Conservation (phyloP, 2,888 invertebrate genomes). For the Cyclophora punctaria region DNA sequence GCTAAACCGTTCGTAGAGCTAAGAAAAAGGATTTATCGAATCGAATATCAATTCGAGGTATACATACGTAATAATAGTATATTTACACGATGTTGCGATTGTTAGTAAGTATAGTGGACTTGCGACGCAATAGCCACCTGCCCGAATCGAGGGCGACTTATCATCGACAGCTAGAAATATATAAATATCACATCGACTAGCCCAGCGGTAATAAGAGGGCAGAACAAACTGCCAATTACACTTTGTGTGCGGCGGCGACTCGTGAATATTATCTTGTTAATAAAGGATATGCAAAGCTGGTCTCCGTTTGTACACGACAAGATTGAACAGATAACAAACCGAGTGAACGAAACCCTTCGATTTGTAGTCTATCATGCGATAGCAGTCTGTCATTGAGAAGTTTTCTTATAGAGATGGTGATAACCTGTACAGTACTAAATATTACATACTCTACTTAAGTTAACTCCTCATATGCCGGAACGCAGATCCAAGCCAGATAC, state of each 20-base stretch:
- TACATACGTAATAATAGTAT: too few species aligned
- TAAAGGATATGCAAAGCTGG: slow-evolving; percentile 38
- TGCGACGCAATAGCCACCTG: slow-evolving; percentile 36
- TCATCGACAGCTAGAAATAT: slow-evolving; percentile 38
- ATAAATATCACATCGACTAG: slow-evolving; percentile 41
- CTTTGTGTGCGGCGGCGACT: slow-evolving; percentile 31
- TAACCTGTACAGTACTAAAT: too few species aligned
- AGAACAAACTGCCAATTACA: slow-evolving; percentile 37
- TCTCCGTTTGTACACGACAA: slow-evolving; percentile 9
- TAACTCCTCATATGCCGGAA: too few species aligned
- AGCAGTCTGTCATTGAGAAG: neutral
- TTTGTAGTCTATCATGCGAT: neutral
- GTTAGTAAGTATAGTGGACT: slow-evolving; percentile 22
- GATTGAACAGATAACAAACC: slow-evolving; percentile 30
- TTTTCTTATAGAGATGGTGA: neutral
- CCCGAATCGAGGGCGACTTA: slow-evolving; percentile 44
- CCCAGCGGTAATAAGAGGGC: slow-evolving; percentile 39
- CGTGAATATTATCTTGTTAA: slow-evolving; percentile 48
- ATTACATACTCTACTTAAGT: too few species aligned
- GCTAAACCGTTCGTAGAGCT: too few species aligned
- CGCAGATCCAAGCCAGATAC: too few species aligned
- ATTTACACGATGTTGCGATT: slow-evolving; percentile 18
- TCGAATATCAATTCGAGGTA: too few species aligned
- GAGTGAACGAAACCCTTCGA: slow-evolving; percentile 16
- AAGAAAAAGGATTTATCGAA: too few species aligned